Evolutionary conservation across 2,888 invertebrate genomes (phyloP), one percentile per base, ranked within the genome.

Genomic region (Hirtodrosophila duncani): DNA sequence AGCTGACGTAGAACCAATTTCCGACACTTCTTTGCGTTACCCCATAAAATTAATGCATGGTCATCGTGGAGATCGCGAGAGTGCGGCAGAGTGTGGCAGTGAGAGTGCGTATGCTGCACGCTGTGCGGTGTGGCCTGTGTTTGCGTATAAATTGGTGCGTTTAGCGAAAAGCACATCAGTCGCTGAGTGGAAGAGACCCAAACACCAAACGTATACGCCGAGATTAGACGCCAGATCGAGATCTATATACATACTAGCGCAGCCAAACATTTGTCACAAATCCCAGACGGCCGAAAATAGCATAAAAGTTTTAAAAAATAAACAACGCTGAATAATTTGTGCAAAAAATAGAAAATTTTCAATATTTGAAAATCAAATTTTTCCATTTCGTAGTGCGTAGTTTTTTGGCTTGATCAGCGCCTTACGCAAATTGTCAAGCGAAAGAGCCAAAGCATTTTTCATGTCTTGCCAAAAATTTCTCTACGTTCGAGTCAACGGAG

Each of bases 141-240:
- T n/a, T n/a, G n/a, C n/a, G n/a, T 72, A 72, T 72, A 72, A 72
- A 72, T 66, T 69, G 71, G 59, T 59, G 70, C 37, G 50, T 63
- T 52, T 42, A 37, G 30, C 41, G 30, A 53, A 36, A 37, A 56
- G 26, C 34, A 41, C 29, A 27, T 63, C 63, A 71, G 71, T 71
- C 63, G 52, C 56, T 46, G 41, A 69, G 34, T 58, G 42, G 17
- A 61, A 50, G 46, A 66, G 58, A 66, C n/a, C n/a, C n/a, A n/a
- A n/a, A n/a, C n/a, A n/a, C n/a, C n/a, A n/a, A n/a, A n/a, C n/a
- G n/a, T n/a, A n/a, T n/a, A n/a, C n/a, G n/a, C n/a, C n/a, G n/a
- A n/a, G n/a, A n/a, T n/a, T n/a, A n/a, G n/a, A n/a, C n/a, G n/a
- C n/a, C n/a, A n/a, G n/a, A n/a, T n/a, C n/a, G n/a, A n/a, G n/a